These are phyloP conservation scores for Chloebia gouldiae DNA, from an alignment of 2,113 vertebrate genomes.

Conservation along the genomic window DNA sequence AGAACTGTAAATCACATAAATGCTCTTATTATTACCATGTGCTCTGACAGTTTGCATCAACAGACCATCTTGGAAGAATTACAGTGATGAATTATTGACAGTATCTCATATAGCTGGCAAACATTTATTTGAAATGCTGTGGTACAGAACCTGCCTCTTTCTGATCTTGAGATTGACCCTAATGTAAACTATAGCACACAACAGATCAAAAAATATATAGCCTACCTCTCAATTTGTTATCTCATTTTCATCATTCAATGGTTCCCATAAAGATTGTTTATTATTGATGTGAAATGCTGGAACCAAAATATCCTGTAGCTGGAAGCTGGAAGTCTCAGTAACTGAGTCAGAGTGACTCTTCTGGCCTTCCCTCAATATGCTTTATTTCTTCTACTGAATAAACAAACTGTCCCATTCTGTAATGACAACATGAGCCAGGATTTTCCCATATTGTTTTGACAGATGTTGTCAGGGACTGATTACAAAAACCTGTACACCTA, in stretches of 20 bases:
- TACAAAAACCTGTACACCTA: slow-evolving; percentile 43
- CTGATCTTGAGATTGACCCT: not conserved
- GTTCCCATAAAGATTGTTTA: slow-evolving; percentile 55
- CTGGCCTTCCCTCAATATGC: slow-evolving; percentile 24
- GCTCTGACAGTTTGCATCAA: slow-evolving; percentile 61
- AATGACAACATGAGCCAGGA: slow-evolving; percentile 5
- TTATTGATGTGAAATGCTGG: slow-evolving; percentile 52
- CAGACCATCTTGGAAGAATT: slow-evolving; percentile 58
- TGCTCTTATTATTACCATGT: slow-evolving; percentile 56
- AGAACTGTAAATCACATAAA: slow-evolving; percentile 67
- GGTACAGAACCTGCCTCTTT: slow-evolving; percentile 21
- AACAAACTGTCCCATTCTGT: slow-evolving; percentile 39
- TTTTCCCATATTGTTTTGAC: slow-evolving; percentile 57
- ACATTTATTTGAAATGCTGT: slow-evolving; percentile 53
- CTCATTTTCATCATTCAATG: slow-evolving; percentile 35
- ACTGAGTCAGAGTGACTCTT: slow-evolving; percentile 36
- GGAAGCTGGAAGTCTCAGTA: slow-evolving; percentile 5
- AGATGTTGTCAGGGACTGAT: slow-evolving; percentile 16
- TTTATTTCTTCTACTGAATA: slow-evolving; percentile 49
- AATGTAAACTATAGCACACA: slow-evolving; percentile 20
- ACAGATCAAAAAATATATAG: slow-evolving; percentile 49
- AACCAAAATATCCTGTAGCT: slow-evolving; percentile 55
- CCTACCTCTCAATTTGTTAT: slow-evolving; percentile 22
- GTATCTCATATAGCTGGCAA: slow-evolving; percentile 38
- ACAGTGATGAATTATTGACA: slow-evolving; percentile 58